Evolutionary conservation across 2,888 invertebrate species (phyloP).

Genomic region (Tetropium fuscum): DNA sequence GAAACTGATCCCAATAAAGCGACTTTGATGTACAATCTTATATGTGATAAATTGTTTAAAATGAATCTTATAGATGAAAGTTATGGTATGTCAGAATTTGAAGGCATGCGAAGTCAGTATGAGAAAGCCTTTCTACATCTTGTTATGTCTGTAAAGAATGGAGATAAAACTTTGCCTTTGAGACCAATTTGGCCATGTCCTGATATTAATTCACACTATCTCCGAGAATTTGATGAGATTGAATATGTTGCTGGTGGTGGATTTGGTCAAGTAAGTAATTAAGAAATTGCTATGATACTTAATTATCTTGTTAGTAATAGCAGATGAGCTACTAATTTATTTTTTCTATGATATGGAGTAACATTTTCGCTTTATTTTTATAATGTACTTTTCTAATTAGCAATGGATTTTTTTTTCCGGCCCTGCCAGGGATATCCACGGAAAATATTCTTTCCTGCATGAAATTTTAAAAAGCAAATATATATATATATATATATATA

Average conservation of each 20-base stretch:
- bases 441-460: too few species aligned
- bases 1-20: slow-evolving; percentile 73
- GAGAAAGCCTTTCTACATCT: slow-evolving; percentile 75
- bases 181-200: slow-evolving; percentile 69
- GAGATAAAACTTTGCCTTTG: slow-evolving; percentile 68
- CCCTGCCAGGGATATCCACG: too few species aligned
- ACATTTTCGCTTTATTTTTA: too few species aligned
- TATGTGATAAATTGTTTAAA: slow-evolving; percentile 76
- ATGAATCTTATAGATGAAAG: slow-evolving; percentile 80
- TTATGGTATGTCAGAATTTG: slow-evolving; percentile 77
- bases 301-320: too few species aligned
- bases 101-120: slow-evolving; percentile 76
- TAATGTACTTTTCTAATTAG: too few species aligned
- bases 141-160: slow-evolving; percentile 71
- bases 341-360: too few species aligned
- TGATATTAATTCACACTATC: slow-evolving; percentile 74
- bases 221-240: slow-evolving; percentile 77
- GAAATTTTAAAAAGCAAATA: too few species aligned
- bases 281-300: too few species aligned
- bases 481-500: too few species aligned
- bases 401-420: too few species aligned
- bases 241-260: slow-evolving; percentile 80
- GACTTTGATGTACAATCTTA: slow-evolving; percentile 73
- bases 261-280: slow-evolving; percentile 77
- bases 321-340: too few species aligned